Evolutionary conservation across 2,797 vertebrate species (phyloP).

Genomic region (Scolopax rusticola): DNA sequence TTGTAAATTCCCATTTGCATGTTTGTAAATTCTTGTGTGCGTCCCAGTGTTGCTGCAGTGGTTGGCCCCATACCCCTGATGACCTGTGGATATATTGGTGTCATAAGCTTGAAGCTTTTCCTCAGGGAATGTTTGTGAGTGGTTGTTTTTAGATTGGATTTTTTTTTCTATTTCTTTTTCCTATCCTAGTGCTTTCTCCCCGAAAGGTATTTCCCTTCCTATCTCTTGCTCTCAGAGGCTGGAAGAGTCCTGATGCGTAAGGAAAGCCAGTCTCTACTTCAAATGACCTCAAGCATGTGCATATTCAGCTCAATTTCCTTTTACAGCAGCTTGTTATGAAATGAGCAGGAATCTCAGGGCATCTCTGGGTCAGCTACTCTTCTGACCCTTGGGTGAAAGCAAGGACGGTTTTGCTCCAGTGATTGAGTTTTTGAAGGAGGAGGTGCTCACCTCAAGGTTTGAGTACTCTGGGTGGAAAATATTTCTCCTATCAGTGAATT

Average conservation of each 20-base stretch:
- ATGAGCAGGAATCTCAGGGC: neutral
- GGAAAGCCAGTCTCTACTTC: neutral
- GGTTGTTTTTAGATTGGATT: neutral
- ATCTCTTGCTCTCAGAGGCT: neutral
- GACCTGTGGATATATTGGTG: neutral
- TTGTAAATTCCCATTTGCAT: neutral
- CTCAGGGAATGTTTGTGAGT: neutral
- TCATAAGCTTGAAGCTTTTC: neutral
- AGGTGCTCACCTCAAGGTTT: neutral
- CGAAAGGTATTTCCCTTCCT: neutral
- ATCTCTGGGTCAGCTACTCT: neutral
- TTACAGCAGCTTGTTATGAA: neutral
- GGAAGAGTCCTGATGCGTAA: neutral
- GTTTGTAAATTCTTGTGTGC: neutral
- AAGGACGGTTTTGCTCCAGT: neutral
- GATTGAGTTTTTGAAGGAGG: neutral
- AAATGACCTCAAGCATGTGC: neutral
- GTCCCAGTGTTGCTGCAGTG: neutral
- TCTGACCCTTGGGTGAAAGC: neutral
- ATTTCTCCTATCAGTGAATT: neutral
- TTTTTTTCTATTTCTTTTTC: neutral
- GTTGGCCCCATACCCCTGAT: accelerated
- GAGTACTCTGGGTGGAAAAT: neutral
- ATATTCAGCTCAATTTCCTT: neutral
- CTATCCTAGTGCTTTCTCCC: neutral